Conservation (phyloP, 2,888 invertebrate species). For the Nasonovia ribisnigri region DNA sequence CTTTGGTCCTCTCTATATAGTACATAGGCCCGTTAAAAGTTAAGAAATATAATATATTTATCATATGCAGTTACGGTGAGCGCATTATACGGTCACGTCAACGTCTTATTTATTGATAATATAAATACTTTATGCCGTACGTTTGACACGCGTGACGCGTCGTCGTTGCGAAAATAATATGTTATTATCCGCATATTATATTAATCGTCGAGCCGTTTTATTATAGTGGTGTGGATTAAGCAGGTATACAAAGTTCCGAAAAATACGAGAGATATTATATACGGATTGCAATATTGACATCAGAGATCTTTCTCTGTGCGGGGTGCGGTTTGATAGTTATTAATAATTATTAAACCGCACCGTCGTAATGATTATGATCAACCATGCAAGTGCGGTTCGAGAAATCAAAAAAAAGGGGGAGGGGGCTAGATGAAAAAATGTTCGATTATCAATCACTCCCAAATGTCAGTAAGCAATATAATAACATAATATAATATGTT, state of each 20-base stretch:
- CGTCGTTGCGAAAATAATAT: background rate
- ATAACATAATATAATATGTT: no score
- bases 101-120: background rate
- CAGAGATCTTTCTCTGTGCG: background rate
- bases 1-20: background rate
- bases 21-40: background rate
- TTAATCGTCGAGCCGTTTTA: background rate
- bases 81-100: background rate
- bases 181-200: background rate
- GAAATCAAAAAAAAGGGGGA: no score
- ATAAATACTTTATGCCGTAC: background rate
- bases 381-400: no score
- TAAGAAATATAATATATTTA: background rate
- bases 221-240: background rate
- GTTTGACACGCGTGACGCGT: background rate
- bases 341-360: no score
- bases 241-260: background rate
- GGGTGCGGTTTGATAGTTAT: no score
- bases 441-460: no score
- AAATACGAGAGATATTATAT: background rate
- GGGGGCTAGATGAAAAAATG: no score
- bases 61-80: background rate
- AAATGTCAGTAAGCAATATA: no score
- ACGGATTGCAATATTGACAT: background rate
- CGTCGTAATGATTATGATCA: no score